Evolutionary conservation across 2,888 invertebrate species (phyloP).

Genomic region (Drosophila nigritarsus): DNA sequence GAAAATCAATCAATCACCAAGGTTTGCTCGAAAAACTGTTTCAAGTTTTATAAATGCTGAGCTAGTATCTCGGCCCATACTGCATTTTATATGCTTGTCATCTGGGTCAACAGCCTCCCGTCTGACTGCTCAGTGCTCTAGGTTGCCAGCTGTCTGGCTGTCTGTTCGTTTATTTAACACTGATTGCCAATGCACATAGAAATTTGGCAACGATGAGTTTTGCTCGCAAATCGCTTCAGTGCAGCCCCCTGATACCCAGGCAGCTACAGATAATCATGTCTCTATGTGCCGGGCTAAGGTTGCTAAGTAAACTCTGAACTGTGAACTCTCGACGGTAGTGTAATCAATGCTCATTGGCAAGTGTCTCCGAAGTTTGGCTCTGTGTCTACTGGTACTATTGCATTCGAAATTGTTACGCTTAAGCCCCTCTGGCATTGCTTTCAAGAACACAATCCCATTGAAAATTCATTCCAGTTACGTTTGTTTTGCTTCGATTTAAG

Average conservation of each 20-base stretch:
- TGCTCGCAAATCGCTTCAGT: slow-evolving; percentile 30
- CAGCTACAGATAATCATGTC: slow-evolving; percentile 12
- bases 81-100: slow-evolving; percentile 68
- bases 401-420: slow-evolving; percentile 48
- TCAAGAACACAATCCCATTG: slow-evolving; percentile 19
- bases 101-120: slow-evolving; percentile 12
- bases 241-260: slow-evolving; percentile 6
- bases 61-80: slow-evolving; percentile 29
- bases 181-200: slow-evolving; percentile 76
- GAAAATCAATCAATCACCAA: slow-evolving; percentile 61
- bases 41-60: slow-evolving; percentile 63
- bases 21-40: slow-evolving; percentile 37
- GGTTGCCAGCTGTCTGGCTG: slow-evolving; percentile 13
- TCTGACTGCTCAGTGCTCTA: neutral
- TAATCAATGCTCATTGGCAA: slow-evolving; percentile 52
- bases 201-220: slow-evolving; percentile 59
- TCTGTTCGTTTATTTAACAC: slow-evolving; percentile 74
- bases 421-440: slow-evolving; percentile 46
- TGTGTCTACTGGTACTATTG: neutral
- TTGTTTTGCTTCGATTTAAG: slow-evolving; percentile 22
- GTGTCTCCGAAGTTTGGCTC: slow-evolving; percentile 23
- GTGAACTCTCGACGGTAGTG: slow-evolving; percentile 35
- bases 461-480: slow-evolving; percentile 8
- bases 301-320: slow-evolving; percentile 63
- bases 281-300: slow-evolving; percentile 47